These are phyloP conservation scores for Pseudopleuronectes americanus DNA, from an alignment of 2,797 vertebrate species.

Conservation along the genomic window DNA sequence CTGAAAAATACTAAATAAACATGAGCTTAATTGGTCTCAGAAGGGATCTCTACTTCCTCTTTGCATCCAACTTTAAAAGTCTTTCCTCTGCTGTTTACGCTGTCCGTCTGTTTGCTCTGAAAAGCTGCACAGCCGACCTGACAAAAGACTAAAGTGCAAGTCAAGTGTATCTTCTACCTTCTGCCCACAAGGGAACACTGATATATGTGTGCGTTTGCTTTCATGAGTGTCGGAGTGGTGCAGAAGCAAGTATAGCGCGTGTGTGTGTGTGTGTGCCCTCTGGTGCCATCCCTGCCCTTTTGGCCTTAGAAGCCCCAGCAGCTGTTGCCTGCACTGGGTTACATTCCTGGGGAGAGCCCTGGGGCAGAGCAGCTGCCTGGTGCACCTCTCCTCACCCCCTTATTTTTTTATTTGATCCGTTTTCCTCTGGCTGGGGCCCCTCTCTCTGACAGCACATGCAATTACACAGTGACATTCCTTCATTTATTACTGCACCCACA, in stretches of 20 bases:
- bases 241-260: conserved; percentile 33
- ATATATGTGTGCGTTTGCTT: conserved; percentile 14
- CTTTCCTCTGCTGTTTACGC: conserved; percentile 11
- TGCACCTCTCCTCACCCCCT: conserved; percentile 56
- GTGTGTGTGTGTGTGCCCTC: conserved; percentile 49
- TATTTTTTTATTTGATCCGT: conserved; percentile 7
- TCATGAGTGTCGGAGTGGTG: conserved; percentile 25
- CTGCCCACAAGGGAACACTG: conserved; percentile 8
- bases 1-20: conserved; percentile 54
- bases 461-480: conserved; percentile 79
- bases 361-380: conserved; percentile 80
- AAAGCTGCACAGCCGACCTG: conserved; percentile 7
- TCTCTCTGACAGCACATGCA: conserved; percentile 72
- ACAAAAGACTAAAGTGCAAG: conserved; percentile 19
- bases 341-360: conserved; percentile 82
- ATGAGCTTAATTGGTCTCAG: conserved; percentile 52
- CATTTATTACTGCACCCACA: conserved; percentile 69
- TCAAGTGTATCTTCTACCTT: conserved; percentile 1
- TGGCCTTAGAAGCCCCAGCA: conserved; percentile 69
- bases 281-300: conserved; percentile 68
- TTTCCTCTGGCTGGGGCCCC: conserved; percentile 67
- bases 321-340: conserved; percentile 74
- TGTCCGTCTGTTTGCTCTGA: not conserved
- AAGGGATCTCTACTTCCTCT: conserved; percentile 28
- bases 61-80: conserved; percentile 28